phyloP scores from a whole-genome alignment of 2,797 vertebrate species.

The Scarus forsteni region DNA sequence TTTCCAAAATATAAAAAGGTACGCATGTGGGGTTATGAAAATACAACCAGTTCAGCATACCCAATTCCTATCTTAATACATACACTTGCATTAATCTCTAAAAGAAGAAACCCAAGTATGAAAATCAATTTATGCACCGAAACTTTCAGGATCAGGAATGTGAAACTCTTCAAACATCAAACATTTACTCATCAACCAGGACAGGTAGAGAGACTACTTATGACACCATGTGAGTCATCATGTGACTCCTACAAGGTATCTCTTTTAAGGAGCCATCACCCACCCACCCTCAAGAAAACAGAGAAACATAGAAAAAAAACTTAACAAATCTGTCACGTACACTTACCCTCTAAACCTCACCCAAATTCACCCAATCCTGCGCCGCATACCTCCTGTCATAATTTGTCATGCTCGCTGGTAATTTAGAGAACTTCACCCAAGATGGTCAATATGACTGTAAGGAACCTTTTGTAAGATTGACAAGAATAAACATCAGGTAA shows the following conservation, averaged over 20 bases:
- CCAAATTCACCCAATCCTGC: background rate
- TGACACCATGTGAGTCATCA: background rate
- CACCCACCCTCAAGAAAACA: no score
- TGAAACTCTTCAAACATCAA: background rate
- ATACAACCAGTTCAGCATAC: no score
- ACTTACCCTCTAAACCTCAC: background rate
- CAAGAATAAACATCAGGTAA: conserved; percentile 36
- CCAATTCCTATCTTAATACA: no score
- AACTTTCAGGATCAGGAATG: no score
- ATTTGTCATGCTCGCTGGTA: conserved; percentile 61
- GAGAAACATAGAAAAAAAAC: background rate
- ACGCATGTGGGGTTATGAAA: no score
- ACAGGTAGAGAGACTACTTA: background rate
- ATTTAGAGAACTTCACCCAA: conserved; percentile 43
- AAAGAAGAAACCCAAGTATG: no score
- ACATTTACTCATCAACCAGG: background rate
- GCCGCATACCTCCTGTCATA: conserved; percentile 59
- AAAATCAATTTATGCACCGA: no score
- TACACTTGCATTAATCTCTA: no score
- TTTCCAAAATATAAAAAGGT: no score
- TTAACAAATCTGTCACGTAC: no score
- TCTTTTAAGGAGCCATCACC: background rate
- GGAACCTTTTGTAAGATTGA: conserved; percentile 52
- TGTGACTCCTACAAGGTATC: background rate
- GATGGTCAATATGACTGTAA: conserved; percentile 38